Evolutionary conservation across 2,113 vertebrate species (phyloP).

Genomic region (Cnemophilus loriae): DNA sequence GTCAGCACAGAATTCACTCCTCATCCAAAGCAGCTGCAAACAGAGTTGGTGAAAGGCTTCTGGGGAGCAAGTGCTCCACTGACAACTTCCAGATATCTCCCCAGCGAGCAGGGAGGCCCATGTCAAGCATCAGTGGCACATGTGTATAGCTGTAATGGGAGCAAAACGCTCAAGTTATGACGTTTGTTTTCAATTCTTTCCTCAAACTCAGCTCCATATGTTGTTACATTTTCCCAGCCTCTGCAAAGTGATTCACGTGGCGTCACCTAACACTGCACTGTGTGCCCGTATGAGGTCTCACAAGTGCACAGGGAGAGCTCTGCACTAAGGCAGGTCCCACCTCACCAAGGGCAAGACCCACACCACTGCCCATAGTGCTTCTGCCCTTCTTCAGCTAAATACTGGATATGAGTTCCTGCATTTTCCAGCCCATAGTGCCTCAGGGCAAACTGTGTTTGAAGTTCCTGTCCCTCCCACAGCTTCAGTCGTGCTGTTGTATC

Average conservation of each 20-base stretch:
- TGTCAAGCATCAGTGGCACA: slow-evolving; percentile 9
- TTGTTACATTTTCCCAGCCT: slow-evolving; percentile 51
- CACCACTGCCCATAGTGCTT: neutral
- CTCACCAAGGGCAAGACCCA: neutral
- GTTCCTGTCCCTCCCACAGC: neutral
- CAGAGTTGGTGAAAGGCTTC: slow-evolving; percentile 14
- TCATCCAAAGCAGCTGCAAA: neutral
- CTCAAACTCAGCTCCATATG: slow-evolving; percentile 54
- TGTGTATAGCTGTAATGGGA: slow-evolving; percentile 23
- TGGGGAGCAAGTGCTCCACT: neutral
- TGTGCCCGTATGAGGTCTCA: neutral
- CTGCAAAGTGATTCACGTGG: slow-evolving; percentile 44
- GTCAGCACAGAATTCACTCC: neutral
- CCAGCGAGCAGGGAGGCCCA: neutral
- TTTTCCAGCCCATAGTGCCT: neutral
- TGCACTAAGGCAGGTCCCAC: neutral
- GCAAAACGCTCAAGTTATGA: neutral
- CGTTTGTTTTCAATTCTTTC: slow-evolving; percentile 57
- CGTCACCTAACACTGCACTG: slow-evolving; percentile 37
- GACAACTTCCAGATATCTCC: slow-evolving; percentile 24
- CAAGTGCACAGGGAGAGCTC: neutral
- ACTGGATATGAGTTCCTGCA: neutral
- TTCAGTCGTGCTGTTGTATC: neutral
- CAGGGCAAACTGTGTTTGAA: neutral
- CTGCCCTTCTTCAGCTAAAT: neutral